Evolutionary conservation across 2,797 vertebrate species (phyloP).

Genomic region (Urophycis tenuis): DNA sequence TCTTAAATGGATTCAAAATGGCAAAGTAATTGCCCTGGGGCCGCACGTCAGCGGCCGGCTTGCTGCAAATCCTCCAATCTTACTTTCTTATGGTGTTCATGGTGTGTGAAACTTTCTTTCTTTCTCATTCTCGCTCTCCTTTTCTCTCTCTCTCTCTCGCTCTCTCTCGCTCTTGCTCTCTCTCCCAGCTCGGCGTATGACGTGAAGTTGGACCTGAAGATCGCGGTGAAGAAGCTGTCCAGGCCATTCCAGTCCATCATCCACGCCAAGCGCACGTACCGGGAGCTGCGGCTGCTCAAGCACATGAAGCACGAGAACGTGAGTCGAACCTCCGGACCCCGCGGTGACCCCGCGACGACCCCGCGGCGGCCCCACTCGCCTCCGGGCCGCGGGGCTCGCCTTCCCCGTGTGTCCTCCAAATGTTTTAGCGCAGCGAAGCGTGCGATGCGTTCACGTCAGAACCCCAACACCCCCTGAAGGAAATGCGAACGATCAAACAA

Average conservation of each 20-base stretch:
- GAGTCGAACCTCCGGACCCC: constrained; percentile 58
- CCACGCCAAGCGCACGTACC: constrained; percentile 96
- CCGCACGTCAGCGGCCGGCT: neutral
- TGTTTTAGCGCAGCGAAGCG: neutral
- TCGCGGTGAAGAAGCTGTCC: constrained; percentile 97
- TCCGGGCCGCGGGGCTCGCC: too few relatives aligned
- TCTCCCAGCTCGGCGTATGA: constrained; percentile 81
- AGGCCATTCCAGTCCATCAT: constrained; percentile 98
- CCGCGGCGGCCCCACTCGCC: too few relatives aligned
- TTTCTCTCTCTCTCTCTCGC: neutral
- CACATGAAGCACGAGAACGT: constrained; percentile 99
- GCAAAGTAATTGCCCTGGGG: neutral
- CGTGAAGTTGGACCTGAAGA: constrained; percentile 72
- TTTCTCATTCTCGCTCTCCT: neutral
- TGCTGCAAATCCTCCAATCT: neutral
- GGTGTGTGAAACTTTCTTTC: constrained; percentile 3
- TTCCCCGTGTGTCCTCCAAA: neutral
- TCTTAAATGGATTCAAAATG: neutral
- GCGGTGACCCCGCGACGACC: too few relatives aligned
- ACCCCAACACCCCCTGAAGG: too few relatives aligned
- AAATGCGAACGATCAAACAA: too few relatives aligned
- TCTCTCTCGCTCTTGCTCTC: constrained; percentile 20
- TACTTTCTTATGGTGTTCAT: neutral
- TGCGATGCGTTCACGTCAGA: neutral
- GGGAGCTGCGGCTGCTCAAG: constrained; percentile 92